Percentiles rank a stretch among this genome's conserved stretches.
These are phyloP conservation scores for Catocala fraxini DNA, from an alignment of 2,888 invertebrate species.

Conservation along the genomic window DNA sequence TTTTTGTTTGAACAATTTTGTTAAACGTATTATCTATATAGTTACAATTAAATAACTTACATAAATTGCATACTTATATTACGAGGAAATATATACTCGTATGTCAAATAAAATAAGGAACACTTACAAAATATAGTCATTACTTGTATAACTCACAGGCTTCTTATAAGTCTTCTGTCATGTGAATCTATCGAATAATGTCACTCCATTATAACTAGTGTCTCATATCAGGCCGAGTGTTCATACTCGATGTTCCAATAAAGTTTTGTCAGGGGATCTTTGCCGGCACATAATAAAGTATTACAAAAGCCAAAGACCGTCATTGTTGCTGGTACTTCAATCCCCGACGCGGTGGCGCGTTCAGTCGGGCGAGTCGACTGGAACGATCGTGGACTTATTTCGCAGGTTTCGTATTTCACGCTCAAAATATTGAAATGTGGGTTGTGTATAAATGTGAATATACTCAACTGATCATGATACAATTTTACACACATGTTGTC, in stretches of 20 bases:
- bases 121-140: conserved; percentile 15
- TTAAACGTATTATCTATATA: too few relatives aligned
- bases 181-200: conserved; percentile 67
- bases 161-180: conserved; percentile 52
- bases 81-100: too few relatives aligned
- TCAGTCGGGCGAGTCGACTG: conserved; percentile 61
- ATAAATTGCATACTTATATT: too few relatives aligned
- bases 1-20: too few relatives aligned
- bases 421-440: too few relatives aligned
- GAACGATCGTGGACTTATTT: conserved; percentile 21
- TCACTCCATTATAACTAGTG: conserved; percentile 76
- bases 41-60: too few relatives aligned
- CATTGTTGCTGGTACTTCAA: conserved; percentile 87
- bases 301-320: conserved; percentile 88
- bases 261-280: conserved; percentile 87
- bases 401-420: neutral
- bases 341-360: conserved; percentile 72
- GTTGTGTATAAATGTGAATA: too few relatives aligned
- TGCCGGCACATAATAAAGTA: conserved; percentile 87
- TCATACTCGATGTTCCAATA: conserved; percentile 85
- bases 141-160: conserved; percentile 46
- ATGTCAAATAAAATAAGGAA: too few relatives aligned
- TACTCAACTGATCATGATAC: too few relatives aligned
- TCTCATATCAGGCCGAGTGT: conserved; percentile 78
- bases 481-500: too few relatives aligned